Evolutionary conservation across 2,888 invertebrate genomes (phyloP), one percentile per base, ranked within the genome.

Genomic region (Caenorhabditis angaria): DNA sequence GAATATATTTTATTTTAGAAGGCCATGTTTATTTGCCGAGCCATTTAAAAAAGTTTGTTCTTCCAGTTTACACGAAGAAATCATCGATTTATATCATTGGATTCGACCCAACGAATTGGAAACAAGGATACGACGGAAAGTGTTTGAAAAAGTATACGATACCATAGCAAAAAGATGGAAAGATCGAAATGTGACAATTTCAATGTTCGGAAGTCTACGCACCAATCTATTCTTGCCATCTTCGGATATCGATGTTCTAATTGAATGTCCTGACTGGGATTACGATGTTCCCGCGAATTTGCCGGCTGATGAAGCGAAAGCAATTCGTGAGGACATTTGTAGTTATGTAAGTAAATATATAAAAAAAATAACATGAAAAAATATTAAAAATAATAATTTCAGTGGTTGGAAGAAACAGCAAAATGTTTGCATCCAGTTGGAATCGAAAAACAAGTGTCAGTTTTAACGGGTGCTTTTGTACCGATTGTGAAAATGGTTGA

Each of bases 141-240:
- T 97, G 73, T 94, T 96, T 81, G 91, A 92, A 85, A 92, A 94
- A 85, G 75, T 81, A 10, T 60, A 68, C 12, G 51, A 62, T n/a
- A 61, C 72, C 32, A 66, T 81, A 2, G 12, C 29, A 5, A 47
- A 47, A 24, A 27, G 61, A 29, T 81, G 80, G 78, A 60, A 54
- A 10, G 69, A 74, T 41, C 54, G 61, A 24, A 66, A 69, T 14
- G 70, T 81, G 20, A 65, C 62, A 88, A 95, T 97, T 80, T 95
- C 97, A 90, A 93, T 97, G 86, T 99, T 97, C 91, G 97, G 97
- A 86, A 96, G 96, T 87, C 97, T 96, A 90, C 92, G 94, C 83
- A 97, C 97, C 77, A 95, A 95, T 65, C 92, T 99, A 79, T 99
- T 97, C 90, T 91, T 99, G 88, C 97, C 97, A 80, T 97, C 97